These are phyloP conservation scores for Pseudorectes ferrugineus DNA, from an alignment of 2,113 vertebrate genomes.

Conservation along the genomic window DNA sequence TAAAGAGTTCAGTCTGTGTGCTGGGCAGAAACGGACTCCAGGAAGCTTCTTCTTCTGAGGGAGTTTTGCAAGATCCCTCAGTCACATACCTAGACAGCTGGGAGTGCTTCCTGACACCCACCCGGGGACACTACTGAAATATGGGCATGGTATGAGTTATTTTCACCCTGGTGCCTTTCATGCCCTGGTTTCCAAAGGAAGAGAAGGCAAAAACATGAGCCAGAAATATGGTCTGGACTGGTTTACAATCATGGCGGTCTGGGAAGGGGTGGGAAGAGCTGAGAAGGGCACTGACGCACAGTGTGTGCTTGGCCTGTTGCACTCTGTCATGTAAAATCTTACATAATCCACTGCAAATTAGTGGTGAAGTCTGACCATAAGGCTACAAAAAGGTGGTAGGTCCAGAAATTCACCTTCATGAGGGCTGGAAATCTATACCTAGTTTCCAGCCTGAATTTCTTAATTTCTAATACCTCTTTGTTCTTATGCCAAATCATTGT, in stretches of 20 bases:
- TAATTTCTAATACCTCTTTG: background rate
- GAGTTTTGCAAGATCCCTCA: background rate
- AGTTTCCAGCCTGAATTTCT: background rate
- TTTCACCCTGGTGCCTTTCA: background rate
- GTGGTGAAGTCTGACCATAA: background rate
- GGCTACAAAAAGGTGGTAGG: background rate
- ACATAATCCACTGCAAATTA: background rate
- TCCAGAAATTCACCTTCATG: background rate
- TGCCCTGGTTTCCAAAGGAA: background rate
- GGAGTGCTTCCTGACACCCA: background rate
- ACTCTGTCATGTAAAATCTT: background rate
- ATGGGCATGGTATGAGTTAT: rapidly evolving
- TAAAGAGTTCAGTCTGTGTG: background rate
- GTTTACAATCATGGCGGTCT: rapidly evolving
- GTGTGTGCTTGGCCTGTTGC: background rate
- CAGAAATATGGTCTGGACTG: background rate
- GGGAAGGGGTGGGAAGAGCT: background rate
- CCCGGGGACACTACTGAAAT: rapidly evolving
- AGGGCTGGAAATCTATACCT: background rate
- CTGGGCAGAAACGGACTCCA: background rate
- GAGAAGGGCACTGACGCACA: background rate
- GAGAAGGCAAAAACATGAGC: background rate
- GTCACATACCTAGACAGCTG: background rate
- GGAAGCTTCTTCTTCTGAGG: background rate
- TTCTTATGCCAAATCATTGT: slow-evolving; percentile 27